Conservation (phyloP, 2,888 invertebrate genomes). For the Graphium colonna region DNA sequence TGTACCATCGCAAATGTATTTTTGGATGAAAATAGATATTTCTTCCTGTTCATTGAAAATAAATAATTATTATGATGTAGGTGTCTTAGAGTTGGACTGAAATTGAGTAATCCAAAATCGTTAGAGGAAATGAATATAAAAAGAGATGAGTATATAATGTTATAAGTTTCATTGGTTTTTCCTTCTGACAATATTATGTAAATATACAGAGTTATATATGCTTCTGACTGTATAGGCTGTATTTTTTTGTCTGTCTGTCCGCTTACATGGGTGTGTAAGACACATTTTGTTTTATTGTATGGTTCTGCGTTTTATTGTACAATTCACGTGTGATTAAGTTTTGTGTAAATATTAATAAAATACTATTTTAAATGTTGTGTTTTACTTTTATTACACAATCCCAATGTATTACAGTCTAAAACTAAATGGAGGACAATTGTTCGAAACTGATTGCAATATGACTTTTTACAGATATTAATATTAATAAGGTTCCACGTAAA, state of each 20-base stretch:
- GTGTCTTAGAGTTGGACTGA: background rate
- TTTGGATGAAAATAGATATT: background rate
- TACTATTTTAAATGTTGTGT: slow-evolving; percentile 38
- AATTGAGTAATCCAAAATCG: background rate
- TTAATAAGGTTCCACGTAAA: no score
- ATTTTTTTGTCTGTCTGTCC: background rate
- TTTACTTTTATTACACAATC: slow-evolving; percentile 1
- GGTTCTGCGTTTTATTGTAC: background rate
- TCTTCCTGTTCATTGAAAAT: background rate
- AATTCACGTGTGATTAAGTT: slow-evolving; percentile 28
- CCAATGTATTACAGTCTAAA: no score
- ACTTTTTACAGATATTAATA: no score
- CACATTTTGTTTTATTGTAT: background rate
- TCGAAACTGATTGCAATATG: no score
- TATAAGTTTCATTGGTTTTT: background rate
- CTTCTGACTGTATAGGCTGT: background rate
- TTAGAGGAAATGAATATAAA: background rate
- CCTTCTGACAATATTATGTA: background rate
- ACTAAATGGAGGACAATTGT: no score
- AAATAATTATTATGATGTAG: background rate
- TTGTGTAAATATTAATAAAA: slow-evolving; percentile 58
- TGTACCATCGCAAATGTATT: no score
- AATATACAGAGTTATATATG: background rate
- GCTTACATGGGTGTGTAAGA: background rate
- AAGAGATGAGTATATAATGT: background rate